Base-by-base conservation (phyloP, 2,888 invertebrate genomes). In the Eulithis prunata region DNA sequence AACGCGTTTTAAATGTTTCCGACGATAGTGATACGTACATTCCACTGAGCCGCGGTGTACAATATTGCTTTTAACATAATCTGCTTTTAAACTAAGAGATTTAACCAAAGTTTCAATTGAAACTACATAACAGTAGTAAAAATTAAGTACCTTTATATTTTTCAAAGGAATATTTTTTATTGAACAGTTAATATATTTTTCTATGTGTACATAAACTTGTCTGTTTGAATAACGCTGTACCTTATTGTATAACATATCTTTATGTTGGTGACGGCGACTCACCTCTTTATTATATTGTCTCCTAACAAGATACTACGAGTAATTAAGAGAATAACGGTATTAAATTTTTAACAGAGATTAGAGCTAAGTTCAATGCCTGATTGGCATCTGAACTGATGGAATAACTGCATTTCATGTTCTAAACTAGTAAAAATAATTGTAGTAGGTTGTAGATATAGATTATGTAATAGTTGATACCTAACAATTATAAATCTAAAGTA, bases 381-480 rank as follows among this genome's bases (percentile, higher is more conserved):
- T 58, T 38, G 58, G 66, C 55, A 66, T 58, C 54, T 66, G 46
- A 14, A 43, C 38, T 49, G 8, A 43, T 32, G 14, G 21, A 28
- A 13, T 53, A 56, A 49, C 38, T 36, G 57, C 59, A 51, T 60
- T 60, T 64, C 14, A 52, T 61, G 55, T 57, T 53, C 28, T 60
- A 57, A 75, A 72, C 66, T 75, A 68, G 72, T 70, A 72, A 67
- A 62, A 71, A 66, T 73, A 74, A 71, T 70, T 74, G 70, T 75
- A 70, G 72, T 73, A 81, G 81, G 78, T 81, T 80, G 82, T 90
- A 88, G 86, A 73, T 71, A 73, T 86, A 86, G 84, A 78, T 82
- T 84, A 86, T 88, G 90, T 90, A 88, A 90, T 91, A 90, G 86
- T 85, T 69, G 79, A 84, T 85, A 89, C 89, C 88, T 91, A 88